Evolutionary conservation across 1,140 invertebrate species (phyloP).

Genomic region (Eupristina koningsbergeri): DNA sequence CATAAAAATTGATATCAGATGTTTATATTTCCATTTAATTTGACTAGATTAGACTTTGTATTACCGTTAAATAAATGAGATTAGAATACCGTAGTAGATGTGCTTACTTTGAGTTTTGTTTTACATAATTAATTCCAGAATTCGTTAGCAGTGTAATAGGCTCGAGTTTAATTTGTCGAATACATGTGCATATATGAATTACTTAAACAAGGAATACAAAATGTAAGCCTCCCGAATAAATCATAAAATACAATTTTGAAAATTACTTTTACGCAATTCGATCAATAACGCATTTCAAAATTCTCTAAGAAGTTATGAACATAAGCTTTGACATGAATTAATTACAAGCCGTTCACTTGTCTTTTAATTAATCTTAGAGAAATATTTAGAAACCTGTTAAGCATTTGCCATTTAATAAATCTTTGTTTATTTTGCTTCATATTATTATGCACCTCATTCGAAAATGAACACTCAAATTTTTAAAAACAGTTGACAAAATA

Average conservation of each 20-base stretch:
- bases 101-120: not conserved
- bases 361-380: constrained; percentile 1
- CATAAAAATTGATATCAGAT: not conserved
- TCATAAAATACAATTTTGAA: not conserved
- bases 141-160: constrained; percentile 1
- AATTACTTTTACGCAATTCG: not conserved
- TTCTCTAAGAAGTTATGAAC: not conserved
- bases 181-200: not conserved
- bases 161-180: not conserved
- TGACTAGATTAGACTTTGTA: not conserved
- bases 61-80: not conserved
- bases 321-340: not conserved
- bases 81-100: not conserved
- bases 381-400: not conserved
- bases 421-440: not conserved
- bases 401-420: too few species aligned
- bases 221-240: not conserved
- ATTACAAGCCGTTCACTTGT: constrained; percentile 17
- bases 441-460: not conserved
- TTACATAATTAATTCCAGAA: constrained; percentile 5
- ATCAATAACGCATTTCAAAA: constrained; percentile 14
- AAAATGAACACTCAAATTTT: not conserved
- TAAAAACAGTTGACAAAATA: constrained; percentile 11
- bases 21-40: not conserved
- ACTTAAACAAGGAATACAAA: not conserved